phyloP scores from a whole-genome alignment of 1,140 invertebrate species.

The Papilio glaucus region DNA sequence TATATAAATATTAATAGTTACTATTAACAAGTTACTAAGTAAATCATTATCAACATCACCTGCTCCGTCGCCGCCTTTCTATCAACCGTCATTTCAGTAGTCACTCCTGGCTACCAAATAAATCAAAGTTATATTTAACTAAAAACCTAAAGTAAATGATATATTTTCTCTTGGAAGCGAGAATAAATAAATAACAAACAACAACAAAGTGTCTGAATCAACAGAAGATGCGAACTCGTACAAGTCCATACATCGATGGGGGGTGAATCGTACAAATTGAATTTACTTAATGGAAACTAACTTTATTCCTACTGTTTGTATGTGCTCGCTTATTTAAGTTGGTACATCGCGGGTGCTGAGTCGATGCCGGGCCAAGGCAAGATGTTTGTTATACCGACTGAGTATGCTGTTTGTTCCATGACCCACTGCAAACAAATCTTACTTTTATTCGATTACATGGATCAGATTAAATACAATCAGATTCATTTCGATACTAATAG shows the following conservation, averaged over 20 bases:
- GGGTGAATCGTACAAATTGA: slow-evolving; percentile 52
- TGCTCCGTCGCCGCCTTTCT: too few relatives aligned
- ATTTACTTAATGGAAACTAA: slow-evolving; percentile 53
- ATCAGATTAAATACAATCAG: too few relatives aligned
- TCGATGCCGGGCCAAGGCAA: not conserved
- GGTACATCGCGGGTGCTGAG: not conserved
- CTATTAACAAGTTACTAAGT: too few relatives aligned
- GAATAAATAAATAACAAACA: not conserved
- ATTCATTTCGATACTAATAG: too few relatives aligned
- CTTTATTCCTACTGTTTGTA: slow-evolving; percentile 33
- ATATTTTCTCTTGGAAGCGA: too few relatives aligned
- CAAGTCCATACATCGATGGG: slow-evolving; percentile 43
- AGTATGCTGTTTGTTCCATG: not conserved
- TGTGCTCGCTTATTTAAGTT: not conserved
- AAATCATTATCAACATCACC: too few relatives aligned
- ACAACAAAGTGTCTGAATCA: slow-evolving; percentile 36
- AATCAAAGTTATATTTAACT: not conserved
- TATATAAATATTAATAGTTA: too few relatives aligned
- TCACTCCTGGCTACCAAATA: too few relatives aligned
- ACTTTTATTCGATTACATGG: too few relatives aligned
- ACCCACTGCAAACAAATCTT: not conserved
- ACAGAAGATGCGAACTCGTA: slow-evolving; percentile 39
- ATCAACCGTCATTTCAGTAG: too few relatives aligned
- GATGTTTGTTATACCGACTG: not conserved
- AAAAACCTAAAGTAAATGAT: not conserved